These are phyloP conservation scores for Meandrina meandrites DNA, from an alignment of 92 coral and sea anemone genomes.

Conservation along the genomic window DNA sequence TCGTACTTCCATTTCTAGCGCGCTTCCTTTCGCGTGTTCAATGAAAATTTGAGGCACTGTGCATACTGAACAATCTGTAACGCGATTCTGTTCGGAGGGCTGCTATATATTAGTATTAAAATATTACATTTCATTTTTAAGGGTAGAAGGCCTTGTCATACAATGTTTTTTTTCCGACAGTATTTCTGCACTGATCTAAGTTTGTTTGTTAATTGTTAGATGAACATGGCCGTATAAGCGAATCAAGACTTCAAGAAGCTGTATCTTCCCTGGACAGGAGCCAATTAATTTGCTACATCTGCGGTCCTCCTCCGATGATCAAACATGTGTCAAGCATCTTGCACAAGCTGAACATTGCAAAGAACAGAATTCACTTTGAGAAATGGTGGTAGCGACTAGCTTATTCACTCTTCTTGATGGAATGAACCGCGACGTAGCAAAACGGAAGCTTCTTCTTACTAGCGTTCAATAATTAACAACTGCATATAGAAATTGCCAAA, in stretches of 20 bases:
- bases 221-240: slow-evolving; percentile 33
- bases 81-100: too few species aligned
- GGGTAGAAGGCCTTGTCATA: too few species aligned
- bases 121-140: too few species aligned
- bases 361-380: slow-evolving; percentile 62
- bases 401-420: not conserved
- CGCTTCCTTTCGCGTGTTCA: too few species aligned
- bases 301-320: slow-evolving; percentile 95
- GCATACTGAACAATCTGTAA: too few species aligned
- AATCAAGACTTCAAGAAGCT: slow-evolving; percentile 42
- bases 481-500: too few species aligned
- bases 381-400: slow-evolving; percentile 34
- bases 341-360: slow-evolving; percentile 55
- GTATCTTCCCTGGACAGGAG: slow-evolving; percentile 31
- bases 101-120: too few species aligned
- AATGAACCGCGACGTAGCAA: not conserved
- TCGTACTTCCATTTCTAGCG: too few species aligned
- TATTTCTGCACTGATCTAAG: not conserved
- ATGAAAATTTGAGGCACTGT: too few species aligned
- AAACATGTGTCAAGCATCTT: slow-evolving; percentile 56
- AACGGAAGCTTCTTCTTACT: not conserved
- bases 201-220: not conserved
- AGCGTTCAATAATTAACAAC: too few species aligned
- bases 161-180: too few species aligned
- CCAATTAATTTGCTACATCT: slow-evolving; percentile 45